Percentiles rank a stretch among this genome's conserved stretches.
phyloP scores from a whole-genome alignment of 2,797 vertebrate species.

The Nyctibius grandis region DNA sequence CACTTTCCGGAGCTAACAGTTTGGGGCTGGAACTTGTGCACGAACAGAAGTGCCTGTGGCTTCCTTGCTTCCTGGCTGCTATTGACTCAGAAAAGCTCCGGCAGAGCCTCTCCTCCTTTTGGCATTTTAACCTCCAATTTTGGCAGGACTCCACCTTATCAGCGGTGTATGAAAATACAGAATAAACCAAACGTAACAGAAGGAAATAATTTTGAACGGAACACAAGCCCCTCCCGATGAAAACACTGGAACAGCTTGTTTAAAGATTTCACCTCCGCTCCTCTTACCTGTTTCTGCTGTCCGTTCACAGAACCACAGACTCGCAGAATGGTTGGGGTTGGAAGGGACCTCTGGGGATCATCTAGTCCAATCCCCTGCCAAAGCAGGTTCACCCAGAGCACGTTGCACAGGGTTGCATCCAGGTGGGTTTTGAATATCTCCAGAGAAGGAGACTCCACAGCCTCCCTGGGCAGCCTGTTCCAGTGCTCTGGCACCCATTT shows the following conservation, averaged over 20 bases:
- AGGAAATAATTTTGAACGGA: neutral
- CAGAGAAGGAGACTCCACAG: too few relatives aligned
- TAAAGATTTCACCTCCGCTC: neutral
- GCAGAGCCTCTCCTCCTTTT: neutral
- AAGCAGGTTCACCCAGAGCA: too few relatives aligned
- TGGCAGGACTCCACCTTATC: neutral
- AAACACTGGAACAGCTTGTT: neutral
- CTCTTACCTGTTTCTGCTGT: neutral
- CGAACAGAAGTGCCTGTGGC: neutral
- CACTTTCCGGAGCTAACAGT: neutral
- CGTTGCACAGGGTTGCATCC: too few relatives aligned
- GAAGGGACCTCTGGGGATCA: too few relatives aligned
- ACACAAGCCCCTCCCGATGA: neutral
- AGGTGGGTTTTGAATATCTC: too few relatives aligned
- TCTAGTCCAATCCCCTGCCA: too few relatives aligned
- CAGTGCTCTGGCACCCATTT: too few relatives aligned
- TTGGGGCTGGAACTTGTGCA: neutral
- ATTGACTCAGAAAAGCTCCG: neutral
- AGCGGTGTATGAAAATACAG: neutral
- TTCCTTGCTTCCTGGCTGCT: neutral
- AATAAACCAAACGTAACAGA: neutral
- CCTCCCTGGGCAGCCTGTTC: too few relatives aligned
- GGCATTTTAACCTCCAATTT: neutral
- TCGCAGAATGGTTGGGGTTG: too few relatives aligned
- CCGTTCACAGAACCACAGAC: too few relatives aligned